These are phyloP conservation scores for Marmota flaviventris DNA, from an alignment of 2,113 vertebrate genomes.

Conservation along the genomic window DNA sequence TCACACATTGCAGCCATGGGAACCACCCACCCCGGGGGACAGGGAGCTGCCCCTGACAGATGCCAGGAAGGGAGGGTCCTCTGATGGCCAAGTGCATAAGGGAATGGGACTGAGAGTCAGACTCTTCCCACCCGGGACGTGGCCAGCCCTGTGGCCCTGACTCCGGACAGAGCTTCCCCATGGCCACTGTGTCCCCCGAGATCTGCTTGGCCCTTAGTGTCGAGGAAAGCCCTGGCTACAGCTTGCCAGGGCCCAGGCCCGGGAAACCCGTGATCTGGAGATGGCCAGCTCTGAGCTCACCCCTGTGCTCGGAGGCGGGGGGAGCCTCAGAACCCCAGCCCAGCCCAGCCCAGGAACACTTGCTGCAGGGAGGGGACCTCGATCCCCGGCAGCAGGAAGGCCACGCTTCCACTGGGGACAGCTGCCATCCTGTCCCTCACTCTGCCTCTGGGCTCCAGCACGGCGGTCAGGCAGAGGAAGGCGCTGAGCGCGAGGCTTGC, in stretches of 20 bases:
- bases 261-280: not conserved
- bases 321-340: not conserved
- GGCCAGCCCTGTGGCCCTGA: not conserved
- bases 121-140: accelerated
- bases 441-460: not conserved
- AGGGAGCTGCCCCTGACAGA: not conserved
- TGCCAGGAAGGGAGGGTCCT: not conserved
- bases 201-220: not conserved
- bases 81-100: accelerated
- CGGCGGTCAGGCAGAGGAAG: accelerated
- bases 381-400: accelerated
- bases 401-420: no score
- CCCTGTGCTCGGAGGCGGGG: no score
- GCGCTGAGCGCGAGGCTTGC: accelerated
- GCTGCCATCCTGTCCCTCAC: not conserved
- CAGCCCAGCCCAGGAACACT: not conserved
- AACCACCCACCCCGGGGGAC: not conserved
- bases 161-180: not conserved
- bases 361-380: not conserved
- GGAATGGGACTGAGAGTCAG: accelerated
- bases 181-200: accelerated
- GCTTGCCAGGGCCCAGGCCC: not conserved
- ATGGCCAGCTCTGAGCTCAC: not conserved
- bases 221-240: not conserved
- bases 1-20: not conserved